Base-by-base conservation (phyloP, 2,113 vertebrate species). In the Bucco capensis region DNA sequence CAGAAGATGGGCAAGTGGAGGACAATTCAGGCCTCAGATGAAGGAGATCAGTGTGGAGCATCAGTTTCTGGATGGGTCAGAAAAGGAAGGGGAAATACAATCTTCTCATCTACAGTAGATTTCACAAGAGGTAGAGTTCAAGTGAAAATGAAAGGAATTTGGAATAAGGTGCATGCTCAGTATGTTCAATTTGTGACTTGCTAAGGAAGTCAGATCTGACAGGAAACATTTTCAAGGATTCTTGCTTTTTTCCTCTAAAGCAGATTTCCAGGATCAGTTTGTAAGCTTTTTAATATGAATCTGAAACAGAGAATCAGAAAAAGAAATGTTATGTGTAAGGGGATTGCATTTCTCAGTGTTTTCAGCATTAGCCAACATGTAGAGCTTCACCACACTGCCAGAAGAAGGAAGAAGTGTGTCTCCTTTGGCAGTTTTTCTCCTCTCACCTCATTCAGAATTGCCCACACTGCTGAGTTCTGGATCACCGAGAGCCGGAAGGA, bases 241-340 rank as follows among this genome's bases (percentile, higher is more conserved):
- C 80, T 83, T 73, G 38, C 37, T 71, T 82, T n/a, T 89, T 89
- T 83, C 79, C 83, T 94, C 94, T 91, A 76, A 74, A 83, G 78
- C 33, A 88, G 84, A 89, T 61, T 92, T 90, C 86, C 91, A 49
- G 33, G 83, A 66, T 99, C 98, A 98, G 86, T 98, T 98, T 95
- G 98, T 96, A 92, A 98, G 89, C 96, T 98, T 99, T 97, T 99
- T 99, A 97, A 99, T 99, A 95, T 99, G 99, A 94, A 99, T 98
- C 99, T 99, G 97, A 95, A 97, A 97, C 30, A 94, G 86, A 96
- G 96, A 96, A 97, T 76, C 64, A 89, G 82, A 90, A 94, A 74
- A 88, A 84, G 37, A n/a, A 15, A 69, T 30, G 40, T 51, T 25
- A 82, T 5, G 3, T 31, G 78, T 89, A 65, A 74, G 31, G 56